A percentile compares a stretch with the other conserved stretches of the same genome.
These are phyloP conservation scores for Chauna torquata DNA, from an alignment of 2,113 vertebrate genomes.

Conservation along the genomic window DNA sequence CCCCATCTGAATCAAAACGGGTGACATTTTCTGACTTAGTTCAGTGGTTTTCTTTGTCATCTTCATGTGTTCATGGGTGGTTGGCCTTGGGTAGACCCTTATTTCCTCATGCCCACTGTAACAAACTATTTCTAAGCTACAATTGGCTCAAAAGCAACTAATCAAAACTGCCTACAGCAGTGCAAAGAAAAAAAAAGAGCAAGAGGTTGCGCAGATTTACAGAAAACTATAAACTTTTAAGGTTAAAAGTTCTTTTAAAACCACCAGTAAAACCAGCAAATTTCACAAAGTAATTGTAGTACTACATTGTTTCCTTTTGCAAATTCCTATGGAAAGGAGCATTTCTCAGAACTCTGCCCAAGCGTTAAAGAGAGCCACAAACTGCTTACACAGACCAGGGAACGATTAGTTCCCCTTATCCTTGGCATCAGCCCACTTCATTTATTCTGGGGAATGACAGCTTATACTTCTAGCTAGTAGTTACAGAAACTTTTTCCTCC, in stretches of 20 bases:
- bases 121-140: not conserved
- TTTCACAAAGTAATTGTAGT: not conserved
- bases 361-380: not conserved
- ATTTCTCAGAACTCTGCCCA: not conserved
- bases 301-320: not conserved
- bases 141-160: not conserved
- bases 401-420: rapidly evolving
- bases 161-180: not conserved
- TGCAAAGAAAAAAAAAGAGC: not conserved
- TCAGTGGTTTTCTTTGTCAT: not conserved
- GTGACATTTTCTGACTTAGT: not conserved
- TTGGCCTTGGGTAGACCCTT: not conserved
- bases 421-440: not conserved
- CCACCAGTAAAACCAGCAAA: not conserved
- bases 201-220: not conserved
- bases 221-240: not conserved
- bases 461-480: not conserved
- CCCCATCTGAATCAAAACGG: not conserved
- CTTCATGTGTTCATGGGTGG: not conserved
- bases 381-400: not conserved
- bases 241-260: not conserved
- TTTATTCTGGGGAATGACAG: not conserved
- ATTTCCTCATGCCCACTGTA: not conserved
- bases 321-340: not conserved
- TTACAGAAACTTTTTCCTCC: not conserved